Evolutionary conservation across 2,888 invertebrate genomes (phyloP).

Genomic region (Siphlonurus alternatus): DNA sequence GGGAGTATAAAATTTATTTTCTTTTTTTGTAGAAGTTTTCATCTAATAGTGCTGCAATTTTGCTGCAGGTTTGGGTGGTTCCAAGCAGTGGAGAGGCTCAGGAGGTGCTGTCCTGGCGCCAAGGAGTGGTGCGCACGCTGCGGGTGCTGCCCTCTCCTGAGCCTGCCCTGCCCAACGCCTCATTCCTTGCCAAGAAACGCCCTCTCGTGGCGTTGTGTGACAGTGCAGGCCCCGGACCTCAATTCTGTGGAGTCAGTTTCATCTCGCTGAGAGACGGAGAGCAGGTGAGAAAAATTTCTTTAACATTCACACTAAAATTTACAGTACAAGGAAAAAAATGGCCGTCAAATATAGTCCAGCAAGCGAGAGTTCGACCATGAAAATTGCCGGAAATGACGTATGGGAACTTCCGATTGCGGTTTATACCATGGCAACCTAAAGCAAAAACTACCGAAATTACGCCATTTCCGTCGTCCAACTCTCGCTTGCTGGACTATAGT

Average conservation of each 20-base stretch:
- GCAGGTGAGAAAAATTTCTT: constrained; percentile 31
- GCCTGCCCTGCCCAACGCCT: constrained; percentile 23
- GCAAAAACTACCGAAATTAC: too few species aligned
- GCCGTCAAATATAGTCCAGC: too few species aligned
- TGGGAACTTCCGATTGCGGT: too few species aligned
- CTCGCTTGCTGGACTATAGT: too few species aligned
- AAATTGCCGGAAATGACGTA: too few species aligned
- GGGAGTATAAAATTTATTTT: too few species aligned
- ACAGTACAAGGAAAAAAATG: too few species aligned
- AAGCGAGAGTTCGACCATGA: too few species aligned
- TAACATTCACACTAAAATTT: too few species aligned
- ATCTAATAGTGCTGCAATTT: constrained; percentile 2
- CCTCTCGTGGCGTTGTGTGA: constrained; percentile 86
- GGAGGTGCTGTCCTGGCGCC: constrained; percentile 86
- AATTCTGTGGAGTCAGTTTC: constrained; percentile 66
- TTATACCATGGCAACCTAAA: too few species aligned
- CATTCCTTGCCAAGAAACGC: constrained; percentile 60
- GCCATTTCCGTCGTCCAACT: too few species aligned
- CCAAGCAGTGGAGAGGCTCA: constrained; percentile 74
- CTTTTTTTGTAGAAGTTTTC: too few species aligned
- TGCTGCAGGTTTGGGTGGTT: constrained; percentile 63
- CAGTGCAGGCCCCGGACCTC: constrained; percentile 57
- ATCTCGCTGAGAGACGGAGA: constrained; percentile 70
- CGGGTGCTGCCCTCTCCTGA: constrained; percentile 72
- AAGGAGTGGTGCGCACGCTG: constrained; percentile 69